phyloP scores from a whole-genome alignment of 2,888 invertebrate species.

The Drosophila longiperda region DNA sequence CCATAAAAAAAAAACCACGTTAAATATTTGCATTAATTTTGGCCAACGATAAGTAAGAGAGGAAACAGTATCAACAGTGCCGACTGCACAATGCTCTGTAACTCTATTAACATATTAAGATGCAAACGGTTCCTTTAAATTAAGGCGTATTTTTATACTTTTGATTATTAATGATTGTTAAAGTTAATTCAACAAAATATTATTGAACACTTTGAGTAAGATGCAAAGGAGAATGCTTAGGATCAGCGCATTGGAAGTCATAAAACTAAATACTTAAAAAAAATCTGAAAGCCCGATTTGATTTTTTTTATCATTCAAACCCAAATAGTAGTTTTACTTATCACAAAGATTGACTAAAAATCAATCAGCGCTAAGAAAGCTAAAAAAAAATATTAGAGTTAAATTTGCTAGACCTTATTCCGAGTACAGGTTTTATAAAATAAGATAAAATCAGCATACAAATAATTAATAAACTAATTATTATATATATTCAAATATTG shows the following conservation, averaged over 20 bases:
- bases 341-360: background rate
- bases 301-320: background rate
- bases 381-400: background rate
- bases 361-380: background rate
- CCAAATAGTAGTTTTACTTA: background rate
- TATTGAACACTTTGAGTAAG: background rate
- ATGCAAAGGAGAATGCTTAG: background rate
- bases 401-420: background rate
- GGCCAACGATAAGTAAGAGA: slow-evolving; percentile 40
- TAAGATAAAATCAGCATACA: background rate
- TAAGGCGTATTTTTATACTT: background rate
- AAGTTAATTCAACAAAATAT: background rate
- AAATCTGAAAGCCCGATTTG: background rate
- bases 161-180: background rate
- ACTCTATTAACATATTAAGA: no score
- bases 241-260: background rate
- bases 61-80: slow-evolving; percentile 17
- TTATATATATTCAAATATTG: background rate
- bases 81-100: slow-evolving; percentile 3
- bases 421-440: background rate
- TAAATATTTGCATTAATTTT: slow-evolving; percentile 79
- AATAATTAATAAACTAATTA: background rate
- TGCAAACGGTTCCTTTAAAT: background rate
- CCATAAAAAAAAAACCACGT: slow-evolving; percentile 71
- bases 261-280: background rate